phyloP scores from a whole-genome alignment of 2,797 vertebrate species.

The Phrynocephalus forsythii region DNA sequence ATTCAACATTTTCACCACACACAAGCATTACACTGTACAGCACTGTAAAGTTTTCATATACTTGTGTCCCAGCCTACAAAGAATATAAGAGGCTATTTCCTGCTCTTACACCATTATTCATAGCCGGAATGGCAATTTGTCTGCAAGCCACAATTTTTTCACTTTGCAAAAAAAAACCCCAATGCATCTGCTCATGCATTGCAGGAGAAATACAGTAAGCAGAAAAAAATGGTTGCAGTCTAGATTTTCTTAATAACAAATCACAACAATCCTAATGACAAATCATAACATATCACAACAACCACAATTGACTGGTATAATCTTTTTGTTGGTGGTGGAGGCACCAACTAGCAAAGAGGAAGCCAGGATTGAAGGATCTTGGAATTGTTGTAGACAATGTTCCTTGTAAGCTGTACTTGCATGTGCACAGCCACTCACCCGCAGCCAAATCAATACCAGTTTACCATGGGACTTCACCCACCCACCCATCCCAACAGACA shows the following conservation, averaged over 20 bases:
- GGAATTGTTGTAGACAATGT: too few relatives aligned
- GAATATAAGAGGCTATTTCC: background rate
- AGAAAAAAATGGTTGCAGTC: background rate
- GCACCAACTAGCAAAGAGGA: background rate
- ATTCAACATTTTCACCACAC: background rate
- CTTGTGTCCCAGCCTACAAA: background rate
- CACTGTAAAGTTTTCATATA: background rate
- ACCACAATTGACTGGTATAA: background rate
- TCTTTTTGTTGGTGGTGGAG: background rate
- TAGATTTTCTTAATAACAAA: background rate
- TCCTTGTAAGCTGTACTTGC: too few relatives aligned
- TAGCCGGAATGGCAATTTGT: too few relatives aligned
- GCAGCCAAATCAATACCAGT: too few relatives aligned
- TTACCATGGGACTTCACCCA: too few relatives aligned
- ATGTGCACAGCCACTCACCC: too few relatives aligned
- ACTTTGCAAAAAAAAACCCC: background rate
- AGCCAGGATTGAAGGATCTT: background rate
- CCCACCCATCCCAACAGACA: too few relatives aligned
- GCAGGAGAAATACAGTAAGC: background rate
- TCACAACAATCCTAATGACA: background rate
- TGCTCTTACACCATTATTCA: background rate
- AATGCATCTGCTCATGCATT: background rate
- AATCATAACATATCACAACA: background rate
- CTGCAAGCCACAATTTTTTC: background rate
- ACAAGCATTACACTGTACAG: background rate